Base-by-base conservation (phyloP, 2,113 vertebrate species). In the Turdus rufiventris region DNA sequence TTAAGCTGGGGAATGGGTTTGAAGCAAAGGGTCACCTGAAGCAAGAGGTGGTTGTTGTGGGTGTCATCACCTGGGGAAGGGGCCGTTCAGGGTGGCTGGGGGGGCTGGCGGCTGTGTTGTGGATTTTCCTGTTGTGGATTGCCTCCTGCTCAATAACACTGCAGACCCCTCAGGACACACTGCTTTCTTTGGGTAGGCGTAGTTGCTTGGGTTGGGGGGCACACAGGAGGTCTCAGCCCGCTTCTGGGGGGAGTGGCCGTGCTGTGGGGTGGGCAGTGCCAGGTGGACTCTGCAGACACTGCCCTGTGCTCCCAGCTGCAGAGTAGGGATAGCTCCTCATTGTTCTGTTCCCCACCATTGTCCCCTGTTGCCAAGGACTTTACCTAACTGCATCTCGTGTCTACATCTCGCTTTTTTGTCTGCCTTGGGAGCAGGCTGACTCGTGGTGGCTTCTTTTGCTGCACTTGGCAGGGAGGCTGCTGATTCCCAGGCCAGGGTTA, bases 381-480 rank as follows among this genome's bases (percentile, higher is more conserved):
- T 36, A 21, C 34, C 31, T 60, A 40, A 48, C 24, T n/a, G 1
- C 23, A 3, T 33, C 25, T 87, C 36, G 34, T 53, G 42, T 60
- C 60, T 51, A 11, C 33, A 21, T 72, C 83, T 43, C 4, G 0
- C 34, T 65, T 47, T 56, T 25, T 68, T 73, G 9, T 74, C 78
- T 60, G 82, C 82, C 36, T 38, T 43, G 56, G 58, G 42, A 70
- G 51, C 38, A 15, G 36, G 19, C 14, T 50, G 23, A 40, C 28
- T 70, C 1, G 0, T 6, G 3, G 9, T 18, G 26, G 12, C 43
- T 72, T 42, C 68, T 47, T 42, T 50, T 29, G 1, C 0, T 10
- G 1, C 8, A 6, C 57, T 34, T 34, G 60, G 26, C n/a, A 40
- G 54, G 29, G 29, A 56, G 62, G 71, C 51, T 53, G 25, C 47